phyloP scores from a whole-genome alignment of 1,140 invertebrate species.

The Rhopalosiphum padi region DNA sequence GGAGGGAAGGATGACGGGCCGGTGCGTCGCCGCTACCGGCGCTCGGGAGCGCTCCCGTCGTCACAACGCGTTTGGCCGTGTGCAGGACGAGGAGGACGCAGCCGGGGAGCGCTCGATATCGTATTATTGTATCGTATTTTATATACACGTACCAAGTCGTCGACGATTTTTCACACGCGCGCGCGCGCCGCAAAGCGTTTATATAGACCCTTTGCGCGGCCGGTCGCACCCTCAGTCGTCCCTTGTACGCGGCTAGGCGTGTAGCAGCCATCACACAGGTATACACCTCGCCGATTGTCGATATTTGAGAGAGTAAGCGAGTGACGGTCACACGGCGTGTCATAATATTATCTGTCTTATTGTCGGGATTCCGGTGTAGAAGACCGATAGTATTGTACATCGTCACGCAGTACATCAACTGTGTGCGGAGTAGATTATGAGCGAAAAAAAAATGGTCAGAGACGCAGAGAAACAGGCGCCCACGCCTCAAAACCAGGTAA shows the following conservation, averaged over 20 bases:
- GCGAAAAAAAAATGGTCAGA: conserved; percentile 48
- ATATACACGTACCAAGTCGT: not conserved
- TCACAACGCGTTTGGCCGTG: conserved; percentile 53
- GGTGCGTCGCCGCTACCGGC: not conserved
- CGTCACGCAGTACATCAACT: not conserved
- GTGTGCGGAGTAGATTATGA: not conserved
- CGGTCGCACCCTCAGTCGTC: conserved; percentile 43
- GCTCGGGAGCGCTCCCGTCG: not conserved
- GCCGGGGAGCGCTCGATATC: conserved; percentile 36
- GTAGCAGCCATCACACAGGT: not conserved
- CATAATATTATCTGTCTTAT: not conserved
- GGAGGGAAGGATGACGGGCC: not conserved
- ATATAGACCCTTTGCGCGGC: not conserved
- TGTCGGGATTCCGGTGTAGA: not conserved
- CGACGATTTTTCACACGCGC: not conserved
- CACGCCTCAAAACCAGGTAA: conserved; percentile 29
- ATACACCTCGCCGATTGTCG: no score
- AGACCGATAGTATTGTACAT: not conserved
- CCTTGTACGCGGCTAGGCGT: not conserved
- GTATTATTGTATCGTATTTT: not conserved
- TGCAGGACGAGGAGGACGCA: conserved; percentile 39
- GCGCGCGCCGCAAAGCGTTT: not conserved
- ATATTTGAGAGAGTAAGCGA: not conserved
- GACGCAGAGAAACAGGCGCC: conserved; percentile 32
- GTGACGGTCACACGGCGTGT: no score